Evolutionary conservation across 1,140 invertebrate genomes (phyloP).

Genomic region (Drosophila repleta): DNA sequence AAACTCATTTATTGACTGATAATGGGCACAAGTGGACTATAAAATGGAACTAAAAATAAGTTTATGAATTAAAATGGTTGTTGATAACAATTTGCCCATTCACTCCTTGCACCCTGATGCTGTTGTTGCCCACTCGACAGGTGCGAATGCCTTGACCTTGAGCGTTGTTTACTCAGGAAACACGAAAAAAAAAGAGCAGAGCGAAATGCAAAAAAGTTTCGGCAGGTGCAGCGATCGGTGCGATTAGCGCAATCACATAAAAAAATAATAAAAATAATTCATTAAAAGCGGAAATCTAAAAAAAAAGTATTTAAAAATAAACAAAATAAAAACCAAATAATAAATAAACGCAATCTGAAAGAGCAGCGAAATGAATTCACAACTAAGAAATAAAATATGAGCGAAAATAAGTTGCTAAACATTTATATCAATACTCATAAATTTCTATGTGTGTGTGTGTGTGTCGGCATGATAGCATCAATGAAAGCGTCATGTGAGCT

Average conservation of each 20-base stretch:
- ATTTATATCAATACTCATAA: constrained; percentile 48
- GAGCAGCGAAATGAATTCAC: neutral
- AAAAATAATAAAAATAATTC: constrained; percentile 26
- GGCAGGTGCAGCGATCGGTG: constrained; percentile 32
- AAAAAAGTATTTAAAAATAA: constrained; percentile 22
- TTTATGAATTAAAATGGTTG: constrained; percentile 5
- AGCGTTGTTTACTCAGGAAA: constrained; percentile 3
- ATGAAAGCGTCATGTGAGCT: constrained; percentile 46
- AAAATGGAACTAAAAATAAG: neutral
- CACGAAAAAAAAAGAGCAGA: neutral
- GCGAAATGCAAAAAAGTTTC: constrained; percentile 30
- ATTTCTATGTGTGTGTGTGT: constrained; percentile 13
- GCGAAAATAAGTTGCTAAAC: constrained; percentile 22
- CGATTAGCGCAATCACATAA: constrained; percentile 44
- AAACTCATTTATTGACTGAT: constrained; percentile 1
- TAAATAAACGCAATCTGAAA: neutral
- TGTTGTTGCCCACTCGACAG: constrained; percentile 3
- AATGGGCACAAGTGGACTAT: constrained; percentile 1
- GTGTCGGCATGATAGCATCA: constrained; percentile 21
- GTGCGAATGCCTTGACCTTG: constrained; percentile 25
- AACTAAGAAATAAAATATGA: constrained; percentile 12
- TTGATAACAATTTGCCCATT: constrained; percentile 16
- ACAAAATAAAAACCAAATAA: constrained; percentile 3
- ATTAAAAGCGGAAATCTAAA: constrained; percentile 57
- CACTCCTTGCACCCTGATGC: constrained; percentile 22